phyloP scores from a whole-genome alignment of 2,888 invertebrate species.

The Hyposoter didymator region DNA sequence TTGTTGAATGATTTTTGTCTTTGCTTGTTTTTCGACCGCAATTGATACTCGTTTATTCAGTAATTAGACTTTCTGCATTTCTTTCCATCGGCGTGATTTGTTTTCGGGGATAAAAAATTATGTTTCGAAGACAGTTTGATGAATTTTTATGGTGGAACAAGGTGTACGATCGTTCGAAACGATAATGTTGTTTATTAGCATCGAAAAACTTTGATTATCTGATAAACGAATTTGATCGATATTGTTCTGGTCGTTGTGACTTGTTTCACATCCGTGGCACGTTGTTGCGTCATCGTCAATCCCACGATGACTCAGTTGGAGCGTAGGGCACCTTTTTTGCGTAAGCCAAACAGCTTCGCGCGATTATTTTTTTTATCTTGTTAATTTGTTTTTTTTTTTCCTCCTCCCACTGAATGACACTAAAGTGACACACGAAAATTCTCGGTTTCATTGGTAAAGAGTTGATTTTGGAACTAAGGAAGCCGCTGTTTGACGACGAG shows the following conservation, averaged over 20 bases:
- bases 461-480: conserved; percentile 54
- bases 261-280: conserved; percentile 56
- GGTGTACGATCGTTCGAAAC: not conserved
- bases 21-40: not conserved
- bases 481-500: conserved; percentile 34
- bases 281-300: conserved; percentile 63
- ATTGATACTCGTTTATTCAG: not conserved
- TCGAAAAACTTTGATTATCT: conserved; percentile 32
- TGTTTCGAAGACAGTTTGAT: not conserved
- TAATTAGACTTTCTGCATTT: not conserved
- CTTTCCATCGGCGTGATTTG: not conserved
- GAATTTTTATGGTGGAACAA: not conserved
- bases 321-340: conserved; percentile 31
- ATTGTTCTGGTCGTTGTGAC: conserved; percentile 38
- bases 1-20: not conserved
- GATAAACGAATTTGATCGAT: conserved; percentile 39
- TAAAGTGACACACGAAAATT: conserved; percentile 14
- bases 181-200: not conserved
- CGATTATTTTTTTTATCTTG: conserved; percentile 23
- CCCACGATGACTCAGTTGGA: conserved; percentile 58
- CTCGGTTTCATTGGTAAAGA: conserved; percentile 58
- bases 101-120: not conserved
- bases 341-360: conserved; percentile 26
- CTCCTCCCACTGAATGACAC: not conserved
- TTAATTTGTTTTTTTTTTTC: not conserved